Conservation (phyloP, 1,140 invertebrate genomes). For the Manduca sexta region DNA sequence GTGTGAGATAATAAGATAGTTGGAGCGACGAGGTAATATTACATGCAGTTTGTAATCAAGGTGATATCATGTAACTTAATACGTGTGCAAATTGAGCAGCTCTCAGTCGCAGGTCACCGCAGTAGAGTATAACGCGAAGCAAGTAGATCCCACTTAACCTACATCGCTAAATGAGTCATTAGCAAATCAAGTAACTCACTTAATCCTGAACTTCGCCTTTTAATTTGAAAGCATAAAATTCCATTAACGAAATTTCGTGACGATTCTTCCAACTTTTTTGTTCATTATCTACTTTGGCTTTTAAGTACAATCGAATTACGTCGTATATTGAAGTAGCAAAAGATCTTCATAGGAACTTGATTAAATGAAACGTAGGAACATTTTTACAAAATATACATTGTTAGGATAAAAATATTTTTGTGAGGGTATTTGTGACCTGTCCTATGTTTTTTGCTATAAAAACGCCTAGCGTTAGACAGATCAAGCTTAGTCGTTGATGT, state of each 20-base stretch:
- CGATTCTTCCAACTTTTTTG: neutral
- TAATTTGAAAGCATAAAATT: neutral
- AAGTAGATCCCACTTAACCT: constrained; percentile 19
- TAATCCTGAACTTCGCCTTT: neutral
- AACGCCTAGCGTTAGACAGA: too few relatives aligned
- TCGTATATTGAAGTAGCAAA: too few relatives aligned
- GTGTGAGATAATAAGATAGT: too few relatives aligned
- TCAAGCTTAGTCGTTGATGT: too few relatives aligned
- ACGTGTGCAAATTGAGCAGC: constrained; percentile 1
- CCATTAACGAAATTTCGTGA: neutral
- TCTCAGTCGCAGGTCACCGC: constrained; percentile 6
- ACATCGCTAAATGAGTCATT: constrained; percentile 21
- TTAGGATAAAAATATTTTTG: too few relatives aligned
- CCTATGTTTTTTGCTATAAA: too few relatives aligned
- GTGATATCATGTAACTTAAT: neutral
- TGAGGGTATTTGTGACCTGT: too few relatives aligned
- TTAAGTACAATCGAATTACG: too few relatives aligned
- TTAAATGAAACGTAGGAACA: neutral
- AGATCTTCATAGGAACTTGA: neutral
- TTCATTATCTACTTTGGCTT: too few relatives aligned
- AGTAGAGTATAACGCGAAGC: constrained; percentile 4
- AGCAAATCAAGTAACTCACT: constrained; percentile 16
- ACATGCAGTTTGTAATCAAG: too few relatives aligned
- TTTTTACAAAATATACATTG: too few relatives aligned
- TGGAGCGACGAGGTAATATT: too few relatives aligned